phyloP scores from a whole-genome alignment of 2,113 vertebrate species.

The Crotalus helleri region DNA sequence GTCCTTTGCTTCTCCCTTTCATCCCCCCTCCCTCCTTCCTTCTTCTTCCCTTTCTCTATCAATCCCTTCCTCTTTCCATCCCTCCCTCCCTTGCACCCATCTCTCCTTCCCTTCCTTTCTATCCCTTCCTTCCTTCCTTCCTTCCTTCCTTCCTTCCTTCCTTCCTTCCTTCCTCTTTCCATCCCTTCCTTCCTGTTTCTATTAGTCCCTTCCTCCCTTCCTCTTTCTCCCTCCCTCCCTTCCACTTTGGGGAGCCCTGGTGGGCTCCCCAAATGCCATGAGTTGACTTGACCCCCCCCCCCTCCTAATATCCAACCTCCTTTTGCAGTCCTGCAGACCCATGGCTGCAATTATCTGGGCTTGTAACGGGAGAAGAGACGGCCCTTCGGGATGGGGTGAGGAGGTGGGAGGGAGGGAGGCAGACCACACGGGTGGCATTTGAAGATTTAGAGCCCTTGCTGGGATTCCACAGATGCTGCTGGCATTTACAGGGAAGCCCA shows the following conservation, averaged over 20 bases:
- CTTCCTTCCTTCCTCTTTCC: background rate
- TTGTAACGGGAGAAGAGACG: constrained; percentile 17
- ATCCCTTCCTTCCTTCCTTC: background rate
- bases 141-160: background rate
- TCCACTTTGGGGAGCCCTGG: background rate
- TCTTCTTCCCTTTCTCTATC: too few species aligned
- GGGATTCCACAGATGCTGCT: background rate
- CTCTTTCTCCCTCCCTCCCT: too few species aligned
- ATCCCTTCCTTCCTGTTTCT: background rate
- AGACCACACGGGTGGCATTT: background rate
- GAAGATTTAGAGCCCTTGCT: background rate
- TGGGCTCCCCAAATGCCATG: background rate
- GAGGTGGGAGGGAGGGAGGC: background rate
- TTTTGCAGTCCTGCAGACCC: constrained; percentile 6
- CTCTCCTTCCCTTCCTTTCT: background rate
- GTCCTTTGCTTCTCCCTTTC: too few species aligned
- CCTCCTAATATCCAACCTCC: background rate
- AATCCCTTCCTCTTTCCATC: too few species aligned
- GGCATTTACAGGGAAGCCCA: background rate
- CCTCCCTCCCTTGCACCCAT: too few species aligned
- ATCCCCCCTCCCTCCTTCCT: background rate
- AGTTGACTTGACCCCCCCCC: background rate
- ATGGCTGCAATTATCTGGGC: background rate
- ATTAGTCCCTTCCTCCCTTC: background rate
- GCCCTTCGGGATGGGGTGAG: constrained; percentile 12